Conservation (phyloP, 2,888 invertebrate genomes). For the Drosophila phalerata region DNA sequence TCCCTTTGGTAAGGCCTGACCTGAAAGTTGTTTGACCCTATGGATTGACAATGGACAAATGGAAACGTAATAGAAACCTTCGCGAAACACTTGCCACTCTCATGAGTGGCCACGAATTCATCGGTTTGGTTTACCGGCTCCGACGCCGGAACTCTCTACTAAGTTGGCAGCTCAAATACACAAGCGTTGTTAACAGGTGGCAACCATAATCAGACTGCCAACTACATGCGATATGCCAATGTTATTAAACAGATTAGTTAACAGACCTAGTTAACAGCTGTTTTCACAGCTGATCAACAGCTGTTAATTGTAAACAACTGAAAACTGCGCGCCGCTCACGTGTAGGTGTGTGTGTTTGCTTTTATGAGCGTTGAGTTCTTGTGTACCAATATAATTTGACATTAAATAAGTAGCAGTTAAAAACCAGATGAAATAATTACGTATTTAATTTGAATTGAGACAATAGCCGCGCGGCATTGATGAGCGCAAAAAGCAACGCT, state of each 20-base stretch:
- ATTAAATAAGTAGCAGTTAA: constrained; percentile 18
- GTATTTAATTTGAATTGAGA: constrained; percentile 40
- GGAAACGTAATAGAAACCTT: constrained; percentile 85
- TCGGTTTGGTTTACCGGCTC: constrained; percentile 50
- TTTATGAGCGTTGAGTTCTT: constrained; percentile 31
- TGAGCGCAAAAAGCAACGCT: constrained; percentile 69
- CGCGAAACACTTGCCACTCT: constrained; percentile 89
- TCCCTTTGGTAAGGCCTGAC: constrained; percentile 90
- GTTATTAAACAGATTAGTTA: constrained; percentile 36
- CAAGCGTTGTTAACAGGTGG: constrained; percentile 22
- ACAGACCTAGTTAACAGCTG: constrained; percentile 53
- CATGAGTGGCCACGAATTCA: constrained; percentile 87
- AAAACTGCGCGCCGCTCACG: constrained; percentile 50
- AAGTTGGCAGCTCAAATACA: constrained; percentile 9
- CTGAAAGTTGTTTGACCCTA: constrained; percentile 85
- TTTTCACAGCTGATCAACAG: constrained; percentile 56
- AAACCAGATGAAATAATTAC: not conserved
- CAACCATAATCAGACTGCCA: constrained; percentile 42
- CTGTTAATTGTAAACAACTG: constrained; percentile 75
- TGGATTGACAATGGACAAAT: not conserved
- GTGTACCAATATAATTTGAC: constrained; percentile 39
- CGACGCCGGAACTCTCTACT: constrained; percentile 3
- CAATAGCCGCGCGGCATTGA: constrained; percentile 41
- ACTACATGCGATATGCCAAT: constrained; percentile 18
- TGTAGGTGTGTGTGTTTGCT: constrained; percentile 29